These are phyloP conservation scores for Neodontobutis hainanensis DNA, from an alignment of 2,113 vertebrate species.

Conservation along the genomic window DNA sequence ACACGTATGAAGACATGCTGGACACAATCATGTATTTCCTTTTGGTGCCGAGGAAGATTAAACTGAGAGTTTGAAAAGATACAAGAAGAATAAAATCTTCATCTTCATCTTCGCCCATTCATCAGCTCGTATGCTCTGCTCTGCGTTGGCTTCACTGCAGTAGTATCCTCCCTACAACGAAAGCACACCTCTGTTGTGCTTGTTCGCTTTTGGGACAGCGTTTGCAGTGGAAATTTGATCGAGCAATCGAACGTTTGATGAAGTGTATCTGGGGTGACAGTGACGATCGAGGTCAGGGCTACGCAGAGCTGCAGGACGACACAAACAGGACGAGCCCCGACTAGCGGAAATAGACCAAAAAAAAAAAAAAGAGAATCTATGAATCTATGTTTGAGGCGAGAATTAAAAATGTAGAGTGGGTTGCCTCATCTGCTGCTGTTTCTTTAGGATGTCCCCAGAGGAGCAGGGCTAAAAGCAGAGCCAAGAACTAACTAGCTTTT, in stretches of 20 bases:
- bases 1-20: too few relatives aligned
- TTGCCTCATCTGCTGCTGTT: too few relatives aligned
- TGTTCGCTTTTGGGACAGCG: conserved; percentile 49
- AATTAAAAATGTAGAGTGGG: too few relatives aligned
- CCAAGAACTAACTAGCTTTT: too few relatives aligned
- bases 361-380: background rate
- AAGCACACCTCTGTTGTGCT: conserved; percentile 41
- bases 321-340: conserved; percentile 35
- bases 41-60: too few relatives aligned
- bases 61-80: too few relatives aligned
- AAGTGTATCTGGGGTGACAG: conserved; percentile 54
- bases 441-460: too few relatives aligned
- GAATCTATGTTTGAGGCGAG: background rate
- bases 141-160: conserved; percentile 24
- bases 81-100: too few relatives aligned
- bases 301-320: conserved; percentile 39
- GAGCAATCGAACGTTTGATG: conserved; percentile 60
- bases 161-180: conserved; percentile 15
- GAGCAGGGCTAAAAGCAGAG: too few relatives aligned
- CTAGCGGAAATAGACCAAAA: conserved; percentile 62
- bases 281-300: conserved; percentile 67
- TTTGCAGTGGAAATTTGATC: conserved; percentile 63
- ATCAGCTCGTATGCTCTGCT: too few relatives aligned
- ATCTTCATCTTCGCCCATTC: too few relatives aligned
- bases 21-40: too few relatives aligned